phyloP scores from a whole-genome alignment of 2,113 vertebrate genomes.

The Epinephelus fuscoguttatus region DNA sequence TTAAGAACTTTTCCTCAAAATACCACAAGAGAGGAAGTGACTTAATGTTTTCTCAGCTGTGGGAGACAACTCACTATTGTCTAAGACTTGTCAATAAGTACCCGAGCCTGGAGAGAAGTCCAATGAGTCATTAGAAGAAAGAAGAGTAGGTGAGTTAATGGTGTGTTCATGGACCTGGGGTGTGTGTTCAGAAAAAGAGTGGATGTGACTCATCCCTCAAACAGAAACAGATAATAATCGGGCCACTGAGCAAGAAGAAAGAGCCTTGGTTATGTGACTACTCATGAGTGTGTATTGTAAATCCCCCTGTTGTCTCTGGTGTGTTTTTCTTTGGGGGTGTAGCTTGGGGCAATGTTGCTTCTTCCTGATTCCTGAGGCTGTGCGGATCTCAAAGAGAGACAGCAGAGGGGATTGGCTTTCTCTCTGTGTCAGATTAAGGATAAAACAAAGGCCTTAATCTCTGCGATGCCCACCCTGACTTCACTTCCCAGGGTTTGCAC shows the following conservation, averaged over 20 bases:
- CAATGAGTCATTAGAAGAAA: constrained; percentile 62
- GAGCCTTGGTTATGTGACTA: constrained; percentile 56
- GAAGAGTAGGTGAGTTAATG: constrained; percentile 66
- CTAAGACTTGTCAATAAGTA: constrained; percentile 57
- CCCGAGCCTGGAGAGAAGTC: constrained; percentile 39
- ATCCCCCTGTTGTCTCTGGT: constrained; percentile 54
- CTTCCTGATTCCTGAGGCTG: constrained; percentile 40
- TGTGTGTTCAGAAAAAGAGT: constrained; percentile 59
- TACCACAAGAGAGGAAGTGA: constrained; percentile 19
- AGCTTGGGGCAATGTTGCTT: constrained; percentile 51
- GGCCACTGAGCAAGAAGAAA: constrained; percentile 79
- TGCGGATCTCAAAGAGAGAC: constrained; percentile 19
- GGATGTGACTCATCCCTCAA: constrained; percentile 73
- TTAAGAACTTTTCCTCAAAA: constrained; percentile 42
- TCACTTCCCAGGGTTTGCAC: constrained; percentile 28
- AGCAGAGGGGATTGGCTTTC: constrained; percentile 36
- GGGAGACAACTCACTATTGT: constrained; percentile 63
- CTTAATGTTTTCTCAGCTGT: constrained; percentile 64
- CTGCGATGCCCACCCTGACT: constrained; percentile 12
- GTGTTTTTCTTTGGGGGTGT: constrained; percentile 66
- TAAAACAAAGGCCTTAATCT: constrained; percentile 61
- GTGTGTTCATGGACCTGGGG: constrained; percentile 46
- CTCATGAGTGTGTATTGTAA: constrained; percentile 66
- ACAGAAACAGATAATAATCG: constrained; percentile 68
- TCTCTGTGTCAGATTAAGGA: constrained; percentile 48